These are phyloP conservation scores for Alloplasta piceator DNA, from an alignment of 2,888 invertebrate species.

Conservation along the genomic window DNA sequence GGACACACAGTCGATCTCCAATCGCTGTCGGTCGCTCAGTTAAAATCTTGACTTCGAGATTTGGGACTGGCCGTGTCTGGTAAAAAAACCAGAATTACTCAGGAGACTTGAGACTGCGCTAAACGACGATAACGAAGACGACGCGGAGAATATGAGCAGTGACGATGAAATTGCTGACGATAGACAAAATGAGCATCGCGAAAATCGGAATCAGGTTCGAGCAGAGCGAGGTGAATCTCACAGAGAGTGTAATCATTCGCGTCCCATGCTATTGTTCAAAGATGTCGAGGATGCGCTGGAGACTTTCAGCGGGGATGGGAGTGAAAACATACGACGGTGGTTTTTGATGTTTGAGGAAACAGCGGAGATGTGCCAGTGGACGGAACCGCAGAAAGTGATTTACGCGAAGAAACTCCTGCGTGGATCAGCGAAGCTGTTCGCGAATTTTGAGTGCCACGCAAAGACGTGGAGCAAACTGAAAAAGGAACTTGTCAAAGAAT, in stretches of 20 bases:
- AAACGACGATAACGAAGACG: background rate
- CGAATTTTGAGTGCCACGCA: slow-evolving; percentile 41
- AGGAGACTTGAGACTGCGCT: background rate
- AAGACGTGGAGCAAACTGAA: slow-evolving; percentile 56
- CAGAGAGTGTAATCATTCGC: too few species aligned
- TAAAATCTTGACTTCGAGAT: background rate
- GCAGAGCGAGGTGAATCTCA: background rate
- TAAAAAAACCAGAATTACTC: background rate
- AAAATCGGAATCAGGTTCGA: background rate
- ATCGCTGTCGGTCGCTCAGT: background rate
- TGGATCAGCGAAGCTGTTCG: slow-evolving; percentile 64
- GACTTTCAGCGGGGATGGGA: too few species aligned
- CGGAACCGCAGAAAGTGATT: too few species aligned
- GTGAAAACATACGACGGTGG: too few species aligned
- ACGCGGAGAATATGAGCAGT: background rate
- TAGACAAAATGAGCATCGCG: background rate
- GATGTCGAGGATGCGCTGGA: too few species aligned
- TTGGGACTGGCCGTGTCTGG: background rate
- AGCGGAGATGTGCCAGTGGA: too few species aligned
- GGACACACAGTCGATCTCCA: background rate
- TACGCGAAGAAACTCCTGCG: slow-evolving; percentile 57
- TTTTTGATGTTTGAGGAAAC: too few species aligned
- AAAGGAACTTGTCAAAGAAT: slow-evolving; percentile 49
- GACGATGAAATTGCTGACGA: background rate
- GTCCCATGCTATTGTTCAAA: too few species aligned